Evolutionary conservation across 2,888 invertebrate genomes (phyloP), one percentile per base, ranked within the genome.

Genomic region (Drosophila anceps): DNA sequence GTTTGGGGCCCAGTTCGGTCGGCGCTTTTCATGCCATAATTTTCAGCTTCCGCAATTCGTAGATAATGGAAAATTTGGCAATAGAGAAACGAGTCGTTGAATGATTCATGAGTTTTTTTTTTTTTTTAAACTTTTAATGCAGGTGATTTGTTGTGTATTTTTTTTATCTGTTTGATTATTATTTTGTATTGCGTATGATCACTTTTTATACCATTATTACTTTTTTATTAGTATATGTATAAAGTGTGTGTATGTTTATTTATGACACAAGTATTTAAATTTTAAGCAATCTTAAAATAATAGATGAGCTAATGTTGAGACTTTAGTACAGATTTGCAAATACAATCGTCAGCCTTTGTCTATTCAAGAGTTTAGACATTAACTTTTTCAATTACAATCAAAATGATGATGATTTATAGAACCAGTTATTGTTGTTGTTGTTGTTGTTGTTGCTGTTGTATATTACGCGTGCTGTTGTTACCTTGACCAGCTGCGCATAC

Each of bases 41-140:
- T 83, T 86, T 68, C 82, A 57, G 69, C 76, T 83, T 83, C 82
- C 82, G 82, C 82, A 58, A 86, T 86, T 81, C 74, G 65, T 79
- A 58, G 67, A 69, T 73, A 69, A 83, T 85, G 82, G 76, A 82
- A 82, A 81, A 79, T 79, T 75, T 69, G 65, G 46, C 65, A 66
- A 68, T 61, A 64, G 46, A 39, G 29, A 61, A 60, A 41, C 57
- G 37, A 60, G 61, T 43, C 48, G 50, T 8, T 64, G 75, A 61
- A 64, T 82, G 79, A 81, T 82, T 80, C 79, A 80, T 82, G 76
- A 50, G 15, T 68, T 58, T 55, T 51, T 41, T 39, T 41, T 68
- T 55, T 68, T 72, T 62, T 59, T 57, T 61, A 24, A 35, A 18
- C 65, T 63, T 69, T 84, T 75, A 81, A 75, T 75, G 70, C 60